Conservation (phyloP, 1,140 invertebrate genomes). For the Drosophila mayri region DNA sequence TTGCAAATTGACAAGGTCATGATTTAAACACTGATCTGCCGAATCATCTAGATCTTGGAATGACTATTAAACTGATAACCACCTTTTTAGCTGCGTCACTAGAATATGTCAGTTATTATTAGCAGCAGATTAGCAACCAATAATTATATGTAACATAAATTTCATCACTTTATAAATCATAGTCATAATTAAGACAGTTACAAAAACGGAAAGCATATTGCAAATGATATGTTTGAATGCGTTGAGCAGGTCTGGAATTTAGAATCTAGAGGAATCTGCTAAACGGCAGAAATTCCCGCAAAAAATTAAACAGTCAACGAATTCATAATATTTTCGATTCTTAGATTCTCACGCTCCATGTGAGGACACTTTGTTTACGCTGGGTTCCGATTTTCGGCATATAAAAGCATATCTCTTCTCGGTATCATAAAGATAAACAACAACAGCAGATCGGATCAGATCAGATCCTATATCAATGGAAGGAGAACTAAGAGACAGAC, state of each 20-base stretch:
- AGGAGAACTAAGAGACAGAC: constrained; percentile 11
- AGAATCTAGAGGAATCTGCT: constrained; percentile 10
- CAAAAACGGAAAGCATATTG: neutral
- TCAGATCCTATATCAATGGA: constrained; percentile 21
- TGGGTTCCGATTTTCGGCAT: constrained; percentile 18
- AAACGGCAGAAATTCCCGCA: constrained; percentile 1
- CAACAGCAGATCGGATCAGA: constrained; percentile 12
- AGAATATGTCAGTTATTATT: constrained; percentile 6
- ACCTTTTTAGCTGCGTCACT: constrained; percentile 1
- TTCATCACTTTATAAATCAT: neutral
- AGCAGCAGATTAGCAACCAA: neutral
- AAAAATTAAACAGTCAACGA: constrained; percentile 2
- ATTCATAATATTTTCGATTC: constrained; percentile 31
- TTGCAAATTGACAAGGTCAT: constrained; percentile 6
- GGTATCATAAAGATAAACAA: constrained; percentile 43
- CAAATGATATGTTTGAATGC: neutral
- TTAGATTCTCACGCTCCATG: constrained; percentile 38
- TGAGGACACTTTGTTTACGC: constrained; percentile 46
- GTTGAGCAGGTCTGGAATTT: neutral
- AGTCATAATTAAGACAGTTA: neutral
- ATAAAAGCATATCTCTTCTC: constrained; percentile 45
- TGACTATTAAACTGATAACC: neutral
- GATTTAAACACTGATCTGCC: neutral
- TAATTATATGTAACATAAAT: neutral
- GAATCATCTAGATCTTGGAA: constrained; percentile 9